phyloP scores from a whole-genome alignment of 2,797 vertebrate genomes.

The Zonotrichia albicollis region DNA sequence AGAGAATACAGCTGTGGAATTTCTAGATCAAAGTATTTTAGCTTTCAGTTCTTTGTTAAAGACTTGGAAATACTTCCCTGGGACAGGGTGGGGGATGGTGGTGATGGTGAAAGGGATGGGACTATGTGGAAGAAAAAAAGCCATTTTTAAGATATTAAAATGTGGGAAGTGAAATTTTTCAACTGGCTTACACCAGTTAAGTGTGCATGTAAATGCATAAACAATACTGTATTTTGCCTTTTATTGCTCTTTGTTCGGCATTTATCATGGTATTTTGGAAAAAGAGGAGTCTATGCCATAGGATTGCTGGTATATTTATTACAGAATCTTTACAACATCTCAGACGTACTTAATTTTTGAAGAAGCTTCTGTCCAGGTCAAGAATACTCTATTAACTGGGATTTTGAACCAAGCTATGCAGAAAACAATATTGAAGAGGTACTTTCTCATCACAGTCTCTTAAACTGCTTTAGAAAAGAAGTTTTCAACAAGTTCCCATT shows the following conservation, averaged over 20 bases:
- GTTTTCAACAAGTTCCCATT: neutral
- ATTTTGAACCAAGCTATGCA: neutral
- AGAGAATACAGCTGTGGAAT: neutral
- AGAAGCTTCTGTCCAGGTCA: neutral
- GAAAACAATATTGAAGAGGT: neutral
- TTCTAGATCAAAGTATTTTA: neutral
- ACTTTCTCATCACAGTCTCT: neutral
- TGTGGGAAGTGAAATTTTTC: neutral
- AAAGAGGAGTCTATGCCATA: neutral
- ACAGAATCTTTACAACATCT: neutral
- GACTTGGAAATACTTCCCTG: neutral
- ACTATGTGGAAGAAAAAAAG: neutral
- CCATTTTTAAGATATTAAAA: neutral
- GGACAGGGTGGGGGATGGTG: fast-evolving
- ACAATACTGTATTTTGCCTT: neutral
- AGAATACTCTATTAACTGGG: neutral
- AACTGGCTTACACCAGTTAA: neutral
- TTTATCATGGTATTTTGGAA: neutral
- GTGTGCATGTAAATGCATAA: neutral
- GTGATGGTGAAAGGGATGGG: fast-evolving
- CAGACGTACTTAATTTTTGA: neutral
- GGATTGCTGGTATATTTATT: neutral
- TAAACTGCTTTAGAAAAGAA: neutral
- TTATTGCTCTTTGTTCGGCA: neutral
- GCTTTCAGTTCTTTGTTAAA: neutral